A percentile compares a stretch with the other conserved stretches of the same genome.
These are phyloP conservation scores for Rallus limicola DNA, from an alignment of 2,113 vertebrate species.

Conservation along the genomic window DNA sequence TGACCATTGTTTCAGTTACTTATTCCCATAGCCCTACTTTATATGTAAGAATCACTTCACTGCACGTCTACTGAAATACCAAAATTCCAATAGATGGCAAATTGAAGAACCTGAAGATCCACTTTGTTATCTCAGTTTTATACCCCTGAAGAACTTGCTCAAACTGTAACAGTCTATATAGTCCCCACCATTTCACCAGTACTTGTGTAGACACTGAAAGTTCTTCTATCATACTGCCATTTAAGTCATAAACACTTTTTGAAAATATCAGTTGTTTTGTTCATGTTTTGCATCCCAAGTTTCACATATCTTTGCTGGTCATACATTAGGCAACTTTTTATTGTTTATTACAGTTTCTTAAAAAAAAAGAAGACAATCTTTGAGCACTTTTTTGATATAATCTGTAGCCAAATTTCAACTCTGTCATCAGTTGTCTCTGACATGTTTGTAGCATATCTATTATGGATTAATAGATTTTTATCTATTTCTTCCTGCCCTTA, in stretches of 20 bases:
- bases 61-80: background rate
- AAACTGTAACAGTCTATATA: accelerated
- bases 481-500: background rate
- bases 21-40: background rate
- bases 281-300: background rate
- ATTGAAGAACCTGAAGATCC: background rate
- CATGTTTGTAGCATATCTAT: background rate
- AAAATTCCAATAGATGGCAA: background rate
- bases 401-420: background rate
- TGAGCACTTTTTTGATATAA: background rate
- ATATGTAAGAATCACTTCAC: background rate
- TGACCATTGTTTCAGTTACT: background rate
- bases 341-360: background rate
- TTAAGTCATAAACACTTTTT: background rate
- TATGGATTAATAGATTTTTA: background rate
- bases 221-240: accelerated
- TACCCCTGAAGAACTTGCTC: background rate
- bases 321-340: background rate
- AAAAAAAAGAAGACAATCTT: background rate
- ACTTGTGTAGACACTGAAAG: background rate
- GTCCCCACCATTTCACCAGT: background rate
- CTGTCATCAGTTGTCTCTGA: background rate
- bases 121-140: background rate
- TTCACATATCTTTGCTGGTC: background rate
- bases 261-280: background rate